Conservation (phyloP, 2,888 invertebrate genomes). For the Eucera pruinosa region DNA sequence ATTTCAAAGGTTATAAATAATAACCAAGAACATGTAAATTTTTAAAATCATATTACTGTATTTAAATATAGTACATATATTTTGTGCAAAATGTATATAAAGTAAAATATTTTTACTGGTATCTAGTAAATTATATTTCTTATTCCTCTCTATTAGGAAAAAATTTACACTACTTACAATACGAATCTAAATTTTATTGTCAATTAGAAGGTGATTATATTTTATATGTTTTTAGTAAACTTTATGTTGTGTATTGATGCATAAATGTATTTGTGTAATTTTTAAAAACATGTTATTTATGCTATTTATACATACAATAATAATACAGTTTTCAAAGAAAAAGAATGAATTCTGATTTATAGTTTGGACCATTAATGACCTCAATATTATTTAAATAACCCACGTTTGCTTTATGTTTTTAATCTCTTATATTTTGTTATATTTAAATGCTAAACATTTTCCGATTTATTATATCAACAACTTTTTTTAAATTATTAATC, state of each 20-base stretch:
- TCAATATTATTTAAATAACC: background rate
- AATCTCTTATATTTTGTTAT: too few relatives aligned
- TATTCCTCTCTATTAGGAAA: conserved; percentile 4
- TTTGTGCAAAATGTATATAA: conserved; percentile 39
- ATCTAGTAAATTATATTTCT: conserved; percentile 24
- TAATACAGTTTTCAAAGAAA: conserved; percentile 10
- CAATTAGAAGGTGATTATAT: too few relatives aligned
- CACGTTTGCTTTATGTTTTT: background rate
- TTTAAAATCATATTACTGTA: conserved; percentile 26
- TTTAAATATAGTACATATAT: conserved; percentile 30
- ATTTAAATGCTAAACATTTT: background rate
- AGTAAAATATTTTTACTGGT: conserved; percentile 47
- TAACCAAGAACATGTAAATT: conserved; percentile 25
- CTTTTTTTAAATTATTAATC: too few relatives aligned
- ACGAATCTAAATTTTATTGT: conserved; percentile 23
- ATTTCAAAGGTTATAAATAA: conserved; percentile 5
- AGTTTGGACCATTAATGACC: background rate
- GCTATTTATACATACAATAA: background rate
- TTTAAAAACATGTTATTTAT: conserved; percentile 14
- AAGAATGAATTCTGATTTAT: background rate
- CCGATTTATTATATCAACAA: background rate
- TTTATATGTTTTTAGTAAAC: conserved; percentile 12
- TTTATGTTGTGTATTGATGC: background rate
- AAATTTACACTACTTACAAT: background rate
- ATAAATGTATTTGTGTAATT: conserved; percentile 20